Evolutionary conservation across 2,797 vertebrate genomes (phyloP), one percentile per base, ranked within the genome.

Genomic region (Anguilla anguilla): DNA sequence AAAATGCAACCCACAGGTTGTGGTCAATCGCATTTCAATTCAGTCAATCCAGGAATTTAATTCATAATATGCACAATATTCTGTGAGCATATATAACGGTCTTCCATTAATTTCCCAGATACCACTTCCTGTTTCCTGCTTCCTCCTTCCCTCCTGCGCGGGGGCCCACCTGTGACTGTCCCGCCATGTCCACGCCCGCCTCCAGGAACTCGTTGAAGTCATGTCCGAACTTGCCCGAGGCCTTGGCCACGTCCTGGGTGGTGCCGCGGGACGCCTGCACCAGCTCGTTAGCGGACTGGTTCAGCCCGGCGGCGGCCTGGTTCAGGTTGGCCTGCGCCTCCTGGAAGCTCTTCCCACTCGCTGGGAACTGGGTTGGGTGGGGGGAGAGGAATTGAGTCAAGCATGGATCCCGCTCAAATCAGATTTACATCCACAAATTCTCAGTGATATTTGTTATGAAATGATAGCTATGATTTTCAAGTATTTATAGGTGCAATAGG

Each of bases 171-270:
- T 98, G 97, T 2, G 98, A 97, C 87, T 98, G 98, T 91, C 98
- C 97, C 0, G 98, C 98, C 98, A 99, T 99, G 93, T 99, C 99
- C 82, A 98, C 97, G 0, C 98, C 98, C 0, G 98, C 98, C 28
- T 98, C 97, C 90, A 99, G 94, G 94, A 99, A 99, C 90, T 97
- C 96, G 92, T 93, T 98, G 93, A 99, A 99, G 94, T 99, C 97
- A 35, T 98, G 96, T 31, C 98, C 98, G 5, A 99, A 99, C 92
- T 99, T 99, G 91, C 98, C 97, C 0, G 99, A 98, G 67, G 99
- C 96, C 88, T 95, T 96, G 90, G 98, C 96, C 91, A 99, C 92
- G 91, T 98, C 98, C 93, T 98, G 97, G 0, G 98, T 97, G 72
- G 97, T 99, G 67, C 98, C 98, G 3, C 98, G 96, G 0, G 98